Evolutionary conservation across 2,797 vertebrate species (phyloP), one percentile per base, ranked within the genome.

Genomic region (Amblyopsis hoosieri): DNA sequence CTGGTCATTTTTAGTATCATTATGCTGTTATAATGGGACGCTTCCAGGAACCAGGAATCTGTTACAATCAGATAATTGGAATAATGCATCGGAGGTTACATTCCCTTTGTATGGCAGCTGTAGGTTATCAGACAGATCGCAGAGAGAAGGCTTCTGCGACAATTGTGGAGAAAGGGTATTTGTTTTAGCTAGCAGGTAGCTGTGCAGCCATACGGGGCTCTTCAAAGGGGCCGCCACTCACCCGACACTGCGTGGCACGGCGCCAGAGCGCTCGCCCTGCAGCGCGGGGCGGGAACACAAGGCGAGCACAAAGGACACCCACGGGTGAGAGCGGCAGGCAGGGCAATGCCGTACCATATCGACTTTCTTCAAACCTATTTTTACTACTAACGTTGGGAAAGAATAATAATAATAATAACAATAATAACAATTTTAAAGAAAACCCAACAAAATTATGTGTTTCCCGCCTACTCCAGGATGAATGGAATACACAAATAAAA

Each of bases 261-360:
- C 84, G 89, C 89, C 87, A 33, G 71, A 83, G 81, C 81, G 78
- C 71, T 87, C 11, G 85, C 86, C 37, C 83, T 84, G 69, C 19
- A 86, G 87, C 83, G 53, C n/a, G 79, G 87, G 90, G 79, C 78
- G 85, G 87, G 83, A 69, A 85, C 84, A 54, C 74, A 58, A 79
- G 76, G 71, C 82, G 68, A 84, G 84, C 83, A 92, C 89, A 92
- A 91, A 91, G 86, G 82, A 87, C 84, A 88, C 80, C 86, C 81
- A 76, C 74, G 80, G 83, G 82, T 75, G 81, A 89, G 85, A 80
- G 76, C 76, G 79, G 78, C 75, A 53, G 76, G 69, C 79, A 68
- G 79, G 85, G 82, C 85, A 89, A 86, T 87, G 86, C 83, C 87
- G 87, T 83, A 79, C 85, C 83, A 85, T 85, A 86, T 90, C 78